phyloP scores from a whole-genome alignment of 2,888 invertebrate species.

The Dynastes hyllus region DNA sequence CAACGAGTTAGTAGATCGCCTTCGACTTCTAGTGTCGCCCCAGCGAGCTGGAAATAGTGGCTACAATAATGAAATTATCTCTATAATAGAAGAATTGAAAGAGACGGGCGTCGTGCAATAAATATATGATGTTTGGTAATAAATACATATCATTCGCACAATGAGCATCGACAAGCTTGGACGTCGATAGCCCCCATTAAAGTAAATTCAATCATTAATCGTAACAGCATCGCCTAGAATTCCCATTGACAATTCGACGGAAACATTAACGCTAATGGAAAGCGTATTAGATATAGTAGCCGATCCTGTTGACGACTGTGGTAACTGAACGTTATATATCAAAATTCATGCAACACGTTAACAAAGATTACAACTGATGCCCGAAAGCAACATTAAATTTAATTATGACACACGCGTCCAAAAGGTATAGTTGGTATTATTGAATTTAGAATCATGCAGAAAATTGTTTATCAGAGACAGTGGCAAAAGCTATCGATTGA shows the following conservation, averaged over 20 bases:
- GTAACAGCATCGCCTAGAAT: neutral
- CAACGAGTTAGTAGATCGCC: slow-evolving; percentile 44
- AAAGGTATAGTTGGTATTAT: no score
- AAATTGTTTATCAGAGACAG: no score
- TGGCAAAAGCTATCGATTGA: neutral
- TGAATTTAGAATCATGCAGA: no score
- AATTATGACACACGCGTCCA: no score
- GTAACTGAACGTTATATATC: neutral
- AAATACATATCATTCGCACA: neutral
- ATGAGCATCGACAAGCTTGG: neutral
- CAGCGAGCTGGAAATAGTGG: slow-evolving; percentile 45
- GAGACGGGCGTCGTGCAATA: slow-evolving; percentile 36
- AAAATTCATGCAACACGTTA: neutral
- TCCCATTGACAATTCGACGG: neutral
- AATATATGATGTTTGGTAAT: slow-evolving; percentile 1
- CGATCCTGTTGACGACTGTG: neutral
- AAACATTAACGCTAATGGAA: neutral
- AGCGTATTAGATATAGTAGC: neutral
- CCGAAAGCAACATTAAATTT: neutral
- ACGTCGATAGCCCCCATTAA: neutral
- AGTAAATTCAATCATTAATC: neutral
- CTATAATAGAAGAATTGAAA: slow-evolving; percentile 49
- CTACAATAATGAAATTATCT: slow-evolving; percentile 51
- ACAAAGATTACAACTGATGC: neutral
- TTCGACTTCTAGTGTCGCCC: slow-evolving; percentile 33